Conservation (phyloP, 1,140 invertebrate genomes). For the Asbolus verrucosus region DNA sequence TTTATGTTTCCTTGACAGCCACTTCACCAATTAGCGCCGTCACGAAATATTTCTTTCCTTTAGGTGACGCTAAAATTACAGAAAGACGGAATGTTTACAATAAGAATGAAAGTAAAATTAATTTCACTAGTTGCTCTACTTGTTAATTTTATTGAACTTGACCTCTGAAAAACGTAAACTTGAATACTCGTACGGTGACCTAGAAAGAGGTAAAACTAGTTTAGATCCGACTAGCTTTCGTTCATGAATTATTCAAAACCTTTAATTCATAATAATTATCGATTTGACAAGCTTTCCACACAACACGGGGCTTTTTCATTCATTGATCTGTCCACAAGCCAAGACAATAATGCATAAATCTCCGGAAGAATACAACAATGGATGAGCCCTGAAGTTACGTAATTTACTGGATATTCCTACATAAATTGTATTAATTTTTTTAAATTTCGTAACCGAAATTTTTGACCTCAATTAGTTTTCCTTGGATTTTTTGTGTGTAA, state of each 20-base stretch:
- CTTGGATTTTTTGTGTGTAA: conserved; percentile 28
- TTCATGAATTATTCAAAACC: conserved; percentile 20
- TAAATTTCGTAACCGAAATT: conserved; percentile 12
- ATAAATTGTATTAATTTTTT: not conserved
- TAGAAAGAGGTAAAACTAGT: conserved; percentile 27
- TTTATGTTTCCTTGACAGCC: conserved; percentile 1
- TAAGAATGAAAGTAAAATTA: conserved; percentile 9
- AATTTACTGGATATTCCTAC: no score
- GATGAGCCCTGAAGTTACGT: no score
- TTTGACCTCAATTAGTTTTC: conserved; percentile 12
- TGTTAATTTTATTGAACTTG: conserved; percentile 41
- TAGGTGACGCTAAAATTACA: no score
- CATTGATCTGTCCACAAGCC: no score
- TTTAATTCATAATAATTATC: conserved; percentile 2
- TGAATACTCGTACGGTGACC: conserved; percentile 14
- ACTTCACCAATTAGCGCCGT: not conserved
- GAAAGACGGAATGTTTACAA: no score
- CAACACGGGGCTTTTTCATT: no score
- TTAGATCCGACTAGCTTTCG: conserved; percentile 24
- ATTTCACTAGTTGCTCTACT: conserved; percentile 28
- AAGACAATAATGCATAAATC: no score
- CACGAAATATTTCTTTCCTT: no score
- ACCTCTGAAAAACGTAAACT: conserved; percentile 16
- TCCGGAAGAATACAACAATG: no score
- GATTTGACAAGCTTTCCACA: not conserved